phyloP scores from a whole-genome alignment of 2,113 vertebrate species.

The Nothocercus julius region DNA sequence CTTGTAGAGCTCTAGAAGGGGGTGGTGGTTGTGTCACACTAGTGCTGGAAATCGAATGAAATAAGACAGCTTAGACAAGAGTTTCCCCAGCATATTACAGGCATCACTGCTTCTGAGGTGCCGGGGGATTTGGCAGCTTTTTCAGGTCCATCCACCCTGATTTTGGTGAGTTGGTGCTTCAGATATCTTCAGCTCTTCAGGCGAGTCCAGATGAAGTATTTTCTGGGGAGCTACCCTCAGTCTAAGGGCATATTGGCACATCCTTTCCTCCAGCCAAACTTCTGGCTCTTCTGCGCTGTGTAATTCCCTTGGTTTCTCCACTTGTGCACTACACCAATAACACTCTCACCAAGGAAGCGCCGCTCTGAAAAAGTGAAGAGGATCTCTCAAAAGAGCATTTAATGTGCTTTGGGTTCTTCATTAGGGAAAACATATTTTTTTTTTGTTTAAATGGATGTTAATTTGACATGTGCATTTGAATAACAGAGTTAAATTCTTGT shows the following conservation, averaged over 20 bases:
- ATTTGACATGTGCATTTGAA: slow-evolving; percentile 36
- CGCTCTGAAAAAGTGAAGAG: neutral
- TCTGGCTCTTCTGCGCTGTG: neutral
- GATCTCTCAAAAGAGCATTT: neutral
- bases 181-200: neutral
- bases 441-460: slow-evolving; percentile 47
- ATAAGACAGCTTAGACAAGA: neutral
- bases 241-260: neutral
- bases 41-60: neutral
- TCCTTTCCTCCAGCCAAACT: neutral
- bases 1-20: neutral
- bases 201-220: neutral
- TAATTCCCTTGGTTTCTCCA: neutral
- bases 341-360: neutral
- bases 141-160: neutral
- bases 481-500: slow-evolving; percentile 31
- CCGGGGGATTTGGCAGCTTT: neutral
- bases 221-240: neutral
- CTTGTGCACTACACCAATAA: neutral
- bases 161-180: neutral
- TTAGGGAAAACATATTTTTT: neutral
- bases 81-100: neutral
- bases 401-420: neutral
- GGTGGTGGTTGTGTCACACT: neutral
- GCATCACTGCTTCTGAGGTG: neutral